Percentiles rank a stretch among this genome's conserved stretches.
phyloP scores from a whole-genome alignment of 1,140 invertebrate genomes.

The Metaphire vulgaris region DNA sequence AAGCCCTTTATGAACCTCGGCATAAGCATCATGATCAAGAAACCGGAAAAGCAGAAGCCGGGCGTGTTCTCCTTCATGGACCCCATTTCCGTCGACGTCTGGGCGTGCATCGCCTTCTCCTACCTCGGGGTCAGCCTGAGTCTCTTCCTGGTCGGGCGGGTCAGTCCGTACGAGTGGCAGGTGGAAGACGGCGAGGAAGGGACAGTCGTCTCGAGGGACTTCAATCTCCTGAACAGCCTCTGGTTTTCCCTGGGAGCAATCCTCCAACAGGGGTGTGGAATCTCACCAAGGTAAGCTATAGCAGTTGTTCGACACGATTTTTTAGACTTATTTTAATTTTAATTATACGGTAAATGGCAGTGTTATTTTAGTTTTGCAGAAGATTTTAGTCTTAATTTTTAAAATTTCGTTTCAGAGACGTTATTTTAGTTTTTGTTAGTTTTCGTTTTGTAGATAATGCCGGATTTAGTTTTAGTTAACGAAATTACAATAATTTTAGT shows the following conservation, averaged over 20 bases:
- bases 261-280: constrained; percentile 97
- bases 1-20: constrained; percentile 43
- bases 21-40: constrained; percentile 39
- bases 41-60: constrained; percentile 33
- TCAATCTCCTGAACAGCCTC: constrained; percentile 89
- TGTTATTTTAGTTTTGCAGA: not conserved
- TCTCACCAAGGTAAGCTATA: constrained; percentile 75
- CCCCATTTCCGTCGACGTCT: constrained; percentile 86
- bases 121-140: constrained; percentile 78
- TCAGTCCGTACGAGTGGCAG: constrained; percentile 83
- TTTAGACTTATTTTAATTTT: constrained; percentile 10
- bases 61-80: constrained; percentile 88
- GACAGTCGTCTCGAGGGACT: constrained; percentile 79
- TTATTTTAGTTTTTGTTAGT: no score
- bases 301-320: not conserved
- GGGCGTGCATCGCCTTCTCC: constrained; percentile 85
- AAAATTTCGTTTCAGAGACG: no score
- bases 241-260: constrained; percentile 87
- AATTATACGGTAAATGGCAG: no score
- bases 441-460: no score
- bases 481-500: no score
- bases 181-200: constrained; percentile 48
- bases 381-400: not conserved
- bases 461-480: no score
- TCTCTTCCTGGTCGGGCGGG: constrained; percentile 82